Conservation (phyloP, 2,797 vertebrate species). For the Telmatherina bonti region DNA sequence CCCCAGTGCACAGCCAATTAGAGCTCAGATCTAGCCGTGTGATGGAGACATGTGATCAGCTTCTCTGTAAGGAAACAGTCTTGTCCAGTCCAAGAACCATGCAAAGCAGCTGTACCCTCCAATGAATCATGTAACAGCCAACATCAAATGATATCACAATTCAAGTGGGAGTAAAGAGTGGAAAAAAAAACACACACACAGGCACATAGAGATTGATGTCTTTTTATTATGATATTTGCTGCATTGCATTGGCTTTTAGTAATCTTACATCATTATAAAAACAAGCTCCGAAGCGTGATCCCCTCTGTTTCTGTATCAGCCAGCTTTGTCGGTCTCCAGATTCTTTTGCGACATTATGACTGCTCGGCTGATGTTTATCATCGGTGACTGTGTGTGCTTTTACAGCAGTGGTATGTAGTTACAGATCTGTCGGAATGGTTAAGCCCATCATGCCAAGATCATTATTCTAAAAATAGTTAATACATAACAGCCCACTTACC, state of each 20-base stretch:
- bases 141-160: conserved; percentile 70
- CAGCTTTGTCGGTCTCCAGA: conserved; percentile 51
- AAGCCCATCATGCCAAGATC: conserved; percentile 48
- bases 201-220: conserved; percentile 53
- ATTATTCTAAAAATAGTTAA: conserved; percentile 51
- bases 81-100: conserved; percentile 75
- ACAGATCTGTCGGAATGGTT: conserved; percentile 45
- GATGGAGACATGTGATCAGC: conserved; percentile 78
- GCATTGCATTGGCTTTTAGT: conserved; percentile 69
- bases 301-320: conserved; percentile 50
- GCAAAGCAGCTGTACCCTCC: conserved; percentile 75
- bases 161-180: conserved; percentile 56
- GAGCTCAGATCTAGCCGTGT: conserved; percentile 69
- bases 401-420: conserved; percentile 55
- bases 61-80: conserved; percentile 73
- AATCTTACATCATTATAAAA: conserved; percentile 69
- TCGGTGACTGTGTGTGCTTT: conserved; percentile 57
- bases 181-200: conserved; percentile 28
- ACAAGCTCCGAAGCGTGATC: conserved; percentile 59
- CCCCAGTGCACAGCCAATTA: conserved; percentile 66
- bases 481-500: conserved; percentile 77
- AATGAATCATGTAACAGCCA: conserved; percentile 71
- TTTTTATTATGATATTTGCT: conserved; percentile 74
- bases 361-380: conserved; percentile 57
- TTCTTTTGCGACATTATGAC: conserved; percentile 42